These are phyloP conservation scores for Aramus guarauna DNA, from an alignment of 2,113 vertebrate species.

Conservation along the genomic window DNA sequence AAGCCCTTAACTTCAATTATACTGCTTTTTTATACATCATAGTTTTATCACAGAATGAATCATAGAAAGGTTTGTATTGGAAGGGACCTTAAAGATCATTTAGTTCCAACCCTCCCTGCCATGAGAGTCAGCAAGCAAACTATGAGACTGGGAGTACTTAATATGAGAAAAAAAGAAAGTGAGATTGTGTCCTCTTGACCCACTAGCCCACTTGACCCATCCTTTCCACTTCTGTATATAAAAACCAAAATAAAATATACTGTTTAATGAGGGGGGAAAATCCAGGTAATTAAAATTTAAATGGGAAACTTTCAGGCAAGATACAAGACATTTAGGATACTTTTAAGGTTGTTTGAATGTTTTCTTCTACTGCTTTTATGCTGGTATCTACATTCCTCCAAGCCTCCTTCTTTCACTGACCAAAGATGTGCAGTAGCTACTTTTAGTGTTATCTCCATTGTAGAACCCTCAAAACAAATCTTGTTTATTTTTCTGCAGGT, in stretches of 20 bases:
- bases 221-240: not conserved
- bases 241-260: not conserved
- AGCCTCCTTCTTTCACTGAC: not conserved
- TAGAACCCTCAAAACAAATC: not conserved
- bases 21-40: not conserved
- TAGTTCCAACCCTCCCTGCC: too few species aligned
- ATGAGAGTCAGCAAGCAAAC: not conserved
- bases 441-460: not conserved
- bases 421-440: not conserved
- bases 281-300: not conserved
- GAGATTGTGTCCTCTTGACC: not conserved
- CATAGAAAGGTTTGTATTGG: too few species aligned
- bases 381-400: not conserved
- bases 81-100: too few species aligned
- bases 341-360: not conserved
- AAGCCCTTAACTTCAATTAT: not conserved
- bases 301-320: not conserved
- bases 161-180: not conserved
- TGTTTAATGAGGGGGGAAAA: not conserved
- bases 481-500: not conserved
- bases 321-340: not conserved
- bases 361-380: not conserved
- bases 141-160: not conserved
- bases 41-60: not conserved
- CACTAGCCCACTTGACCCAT: not conserved